phyloP scores from a whole-genome alignment of 2,797 vertebrate species.

The Danio kyathit region DNA sequence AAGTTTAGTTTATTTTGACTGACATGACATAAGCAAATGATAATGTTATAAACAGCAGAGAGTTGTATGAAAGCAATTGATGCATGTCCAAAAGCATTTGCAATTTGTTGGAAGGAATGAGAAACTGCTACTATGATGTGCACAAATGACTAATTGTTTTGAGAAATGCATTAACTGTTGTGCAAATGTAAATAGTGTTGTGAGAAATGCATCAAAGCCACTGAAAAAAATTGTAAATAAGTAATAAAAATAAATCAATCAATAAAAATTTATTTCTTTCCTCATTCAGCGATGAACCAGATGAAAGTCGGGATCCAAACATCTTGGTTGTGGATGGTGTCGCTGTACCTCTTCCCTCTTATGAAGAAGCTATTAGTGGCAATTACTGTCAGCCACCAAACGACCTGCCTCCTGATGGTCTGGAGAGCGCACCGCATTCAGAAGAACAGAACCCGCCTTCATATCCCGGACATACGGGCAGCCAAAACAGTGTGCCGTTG shows the following conservation, averaged over 20 bases:
- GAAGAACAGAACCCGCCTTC: conserved; percentile 86
- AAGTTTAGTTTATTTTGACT: too few relatives aligned
- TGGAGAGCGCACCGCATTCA: conserved; percentile 71
- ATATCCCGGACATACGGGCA: conserved; percentile 75
- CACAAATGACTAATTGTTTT: too few relatives aligned
- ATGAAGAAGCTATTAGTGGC: conserved; percentile 85
- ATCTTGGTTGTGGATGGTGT: conserved; percentile 88
- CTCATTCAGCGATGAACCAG: conserved; percentile 75
- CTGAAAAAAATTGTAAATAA: too few relatives aligned
- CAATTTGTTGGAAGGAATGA: too few relatives aligned
- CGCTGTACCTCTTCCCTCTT: conserved; percentile 86
- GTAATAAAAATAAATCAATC: not conserved
- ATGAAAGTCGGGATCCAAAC: conserved; percentile 78
- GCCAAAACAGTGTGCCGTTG: conserved; percentile 68
- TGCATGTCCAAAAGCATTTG: too few relatives aligned
- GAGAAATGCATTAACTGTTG: too few relatives aligned
- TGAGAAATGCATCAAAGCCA: too few relatives aligned
- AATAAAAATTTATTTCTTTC: not conserved
- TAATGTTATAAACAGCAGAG: too few relatives aligned
- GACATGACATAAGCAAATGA: too few relatives aligned
- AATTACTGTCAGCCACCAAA: conserved; percentile 73
- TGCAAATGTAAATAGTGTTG: too few relatives aligned
- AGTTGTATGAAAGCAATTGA: too few relatives aligned
- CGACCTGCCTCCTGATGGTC: conserved; percentile 70
- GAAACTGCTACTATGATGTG: too few relatives aligned